Base-by-base conservation (phyloP, 2,888 invertebrate species). In the Drosophila mimetica region DNA sequence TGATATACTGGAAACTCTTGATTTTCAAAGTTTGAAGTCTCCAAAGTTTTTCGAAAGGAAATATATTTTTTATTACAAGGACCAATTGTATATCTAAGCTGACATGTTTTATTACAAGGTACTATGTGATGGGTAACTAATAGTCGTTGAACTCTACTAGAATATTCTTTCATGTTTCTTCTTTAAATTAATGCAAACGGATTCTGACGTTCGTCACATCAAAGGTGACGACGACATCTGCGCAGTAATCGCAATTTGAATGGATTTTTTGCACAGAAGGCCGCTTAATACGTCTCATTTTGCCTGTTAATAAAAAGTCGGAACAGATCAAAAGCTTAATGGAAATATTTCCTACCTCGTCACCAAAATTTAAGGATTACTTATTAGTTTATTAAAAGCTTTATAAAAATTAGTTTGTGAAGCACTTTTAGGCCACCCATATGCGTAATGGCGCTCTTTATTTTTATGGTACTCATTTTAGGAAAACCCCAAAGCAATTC, bases 171-270 rank as follows among this genome's bases (percentile, higher is more conserved):
- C 2, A 9, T 16, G 42, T 5, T 16, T 46, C 4, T 30, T 6
- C 3, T 71, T 63, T 66, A 41, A 70, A 65, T 64, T 60, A 61
- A 64, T 34, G 53, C 50, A 54, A 52, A 32, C 67, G 64, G 42
- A 60, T 66, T 75, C 51, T 57, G 60, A 46, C 48, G 30, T 41
- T 20, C 16, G 32, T 47, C 41, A 55, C 48, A 50, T 50, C 36
- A 63, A 63, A 51, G 36, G 41, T 42, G 55, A 14, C 50, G 55
- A 53, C 42, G 28, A 13, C 60, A 71, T 30, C 53, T 71, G 71
- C 39, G 8, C 11, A 28, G 44, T 16, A 65, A 44, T 22, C 34
- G n/a, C 47, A 47, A 28, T 47, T 18, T 22, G 18, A 64, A 39
- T 58, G 41, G 28, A 41, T 42, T 34, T 46, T n/a, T 44, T 46